Evolutionary conservation across 2,888 invertebrate species (phyloP), one percentile per base, ranked within the genome.

Genomic region (Trachelus troglodyta): DNA sequence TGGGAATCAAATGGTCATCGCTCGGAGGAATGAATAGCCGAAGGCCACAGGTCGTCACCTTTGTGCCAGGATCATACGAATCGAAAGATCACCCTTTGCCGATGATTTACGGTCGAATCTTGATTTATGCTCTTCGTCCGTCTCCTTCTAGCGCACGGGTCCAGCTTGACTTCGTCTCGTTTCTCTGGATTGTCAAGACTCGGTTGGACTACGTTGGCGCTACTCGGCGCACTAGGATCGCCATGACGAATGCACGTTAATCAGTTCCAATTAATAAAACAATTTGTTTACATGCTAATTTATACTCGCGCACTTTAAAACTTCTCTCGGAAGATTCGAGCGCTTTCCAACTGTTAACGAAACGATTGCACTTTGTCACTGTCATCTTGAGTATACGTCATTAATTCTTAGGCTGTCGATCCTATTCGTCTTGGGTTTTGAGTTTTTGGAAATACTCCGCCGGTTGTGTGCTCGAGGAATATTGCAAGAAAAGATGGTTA

Each of bases 231-330:
- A 12, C 31, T 23, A 0, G 30, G n/a, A 1, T 33, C 1, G 12
- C 12, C 71, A 33, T 71, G 71, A 71, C 31, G 31, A 34, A 71
- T 71, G 71, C 4, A 34, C 71, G 71, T 71, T 34, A 34, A 71
- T 71, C 71, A 34, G 71, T 23, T 31, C 71, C 34, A 71, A 71
- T 71, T 71, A 71, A 71, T 71, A 34, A 31, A 71, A 71, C 71
- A 33, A 71, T 71, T 71, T 34, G 12, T 71, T 71, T 34, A 0
- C 12, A 23, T 71, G 71, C 23, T 71, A 31, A 71, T 56, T 9
- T 23, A 9, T 56, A 23, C 2, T 23, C 56, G 56, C 56, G 56
- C 56, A 23, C 9, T 56, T 23, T 6, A 23, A 23, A 56, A 23
- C 23, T 23, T 56, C 6, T 56, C 15, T 56, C 9, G 6, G 9